phyloP scores from a whole-genome alignment of 2,113 vertebrate genomes.

The Anser brachyrhynchus region DNA sequence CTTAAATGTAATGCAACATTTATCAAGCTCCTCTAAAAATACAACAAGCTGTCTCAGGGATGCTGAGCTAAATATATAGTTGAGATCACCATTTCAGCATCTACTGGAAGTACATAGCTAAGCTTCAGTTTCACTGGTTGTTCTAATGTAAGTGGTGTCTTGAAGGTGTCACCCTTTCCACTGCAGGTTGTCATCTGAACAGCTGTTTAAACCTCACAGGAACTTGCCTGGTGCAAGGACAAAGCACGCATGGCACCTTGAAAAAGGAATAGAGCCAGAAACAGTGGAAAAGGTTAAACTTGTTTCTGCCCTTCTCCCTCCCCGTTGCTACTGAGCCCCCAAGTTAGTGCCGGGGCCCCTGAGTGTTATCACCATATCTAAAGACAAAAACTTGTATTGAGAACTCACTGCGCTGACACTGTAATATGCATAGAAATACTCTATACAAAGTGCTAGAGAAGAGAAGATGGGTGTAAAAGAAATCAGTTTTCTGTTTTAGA shows the following conservation, averaged over 20 bases:
- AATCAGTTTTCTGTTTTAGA: neutral
- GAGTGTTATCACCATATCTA: neutral
- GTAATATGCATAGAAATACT: neutral
- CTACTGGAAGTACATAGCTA: neutral
- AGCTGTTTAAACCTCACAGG: neutral
- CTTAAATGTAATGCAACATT: slow-evolving; percentile 57
- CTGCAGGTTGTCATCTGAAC: neutral
- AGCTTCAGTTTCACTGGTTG: neutral
- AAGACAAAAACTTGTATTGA: neutral
- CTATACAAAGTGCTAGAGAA: neutral
- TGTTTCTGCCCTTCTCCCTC: neutral
- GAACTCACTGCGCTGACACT: neutral
- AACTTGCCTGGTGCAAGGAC: neutral
- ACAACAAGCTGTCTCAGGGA: slow-evolving; percentile 47
- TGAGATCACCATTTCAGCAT: slow-evolving; percentile 46
- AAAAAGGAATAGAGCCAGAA: neutral
- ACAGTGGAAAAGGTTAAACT: neutral
- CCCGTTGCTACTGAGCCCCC: neutral
- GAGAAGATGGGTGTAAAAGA: neutral
- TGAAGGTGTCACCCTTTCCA: neutral
- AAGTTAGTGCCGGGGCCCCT: rapidly evolving
- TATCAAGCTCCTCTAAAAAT: slow-evolving; percentile 64
- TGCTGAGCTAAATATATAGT: slow-evolving; percentile 57
- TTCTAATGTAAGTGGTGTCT: neutral
- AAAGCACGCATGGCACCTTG: neutral